Percentiles rank a stretch among this genome's conserved stretches.
phyloP scores from a whole-genome alignment of 2,888 invertebrate species.

The Thumatha senex region DNA sequence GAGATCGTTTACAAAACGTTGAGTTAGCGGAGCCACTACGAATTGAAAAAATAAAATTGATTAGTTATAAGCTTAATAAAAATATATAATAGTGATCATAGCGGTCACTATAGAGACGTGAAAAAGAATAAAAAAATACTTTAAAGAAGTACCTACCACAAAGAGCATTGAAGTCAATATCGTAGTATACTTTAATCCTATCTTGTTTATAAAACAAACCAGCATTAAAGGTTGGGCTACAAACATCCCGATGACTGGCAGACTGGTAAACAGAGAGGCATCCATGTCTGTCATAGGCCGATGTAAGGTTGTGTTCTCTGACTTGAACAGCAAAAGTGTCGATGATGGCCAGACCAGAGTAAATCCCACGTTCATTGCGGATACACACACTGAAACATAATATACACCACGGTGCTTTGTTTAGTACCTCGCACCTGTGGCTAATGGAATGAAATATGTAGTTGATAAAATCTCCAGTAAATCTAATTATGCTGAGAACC shows the following conservation, averaged over 20 bases:
- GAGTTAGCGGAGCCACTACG: no score
- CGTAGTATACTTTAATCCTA: conserved; percentile 56
- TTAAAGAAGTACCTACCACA: conserved; percentile 52
- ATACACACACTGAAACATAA: conserved; percentile 52
- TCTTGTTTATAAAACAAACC: conserved; percentile 45
- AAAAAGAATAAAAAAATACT: no score
- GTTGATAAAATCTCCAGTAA: no score
- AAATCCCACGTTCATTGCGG: conserved; percentile 54
- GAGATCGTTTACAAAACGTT: no score
- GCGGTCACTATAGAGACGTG: no score
- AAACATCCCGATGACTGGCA: conserved; percentile 39
- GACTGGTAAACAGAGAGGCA: conserved; percentile 53
- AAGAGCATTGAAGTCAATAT: conserved; percentile 41
- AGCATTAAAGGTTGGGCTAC: conserved; percentile 48
- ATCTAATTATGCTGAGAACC: no score
- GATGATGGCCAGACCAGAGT: conserved; percentile 64
- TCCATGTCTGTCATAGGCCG: conserved; percentile 59
- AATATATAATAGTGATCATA: no score
- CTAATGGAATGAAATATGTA: no score
- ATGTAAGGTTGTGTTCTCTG: conserved; percentile 56
- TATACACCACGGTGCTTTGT: no score
- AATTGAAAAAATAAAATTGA: no score
- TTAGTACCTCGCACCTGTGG: no score
- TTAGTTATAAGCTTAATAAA: no score
- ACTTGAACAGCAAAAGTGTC: conserved; percentile 55